Conservation (phyloP, 2,113 vertebrate species). For the Thermophis baileyi region DNA sequence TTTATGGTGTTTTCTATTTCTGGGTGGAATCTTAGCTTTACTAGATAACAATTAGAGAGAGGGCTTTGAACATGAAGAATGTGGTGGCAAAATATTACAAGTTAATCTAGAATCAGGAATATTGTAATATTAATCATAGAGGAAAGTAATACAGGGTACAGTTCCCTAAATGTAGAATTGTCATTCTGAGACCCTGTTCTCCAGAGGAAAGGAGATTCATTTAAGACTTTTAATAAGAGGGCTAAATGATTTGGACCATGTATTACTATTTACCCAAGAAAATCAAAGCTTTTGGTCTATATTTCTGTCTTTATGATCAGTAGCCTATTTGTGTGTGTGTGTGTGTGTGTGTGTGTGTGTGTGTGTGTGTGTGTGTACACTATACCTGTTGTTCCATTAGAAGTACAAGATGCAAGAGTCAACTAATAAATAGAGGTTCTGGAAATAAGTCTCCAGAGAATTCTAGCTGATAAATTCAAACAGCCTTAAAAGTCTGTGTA, state of each 20-base stretch:
- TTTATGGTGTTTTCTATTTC: slow-evolving; percentile 23
- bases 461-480: not conserved
- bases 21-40: slow-evolving; percentile 28
- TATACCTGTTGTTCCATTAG: not conserved
- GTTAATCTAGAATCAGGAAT: slow-evolving; percentile 34
- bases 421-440: not conserved
- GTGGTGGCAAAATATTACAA: slow-evolving; percentile 18
- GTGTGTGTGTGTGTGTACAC: no score
- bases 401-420: not conserved
- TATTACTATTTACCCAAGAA: not conserved
- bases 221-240: not conserved
- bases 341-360: not conserved
- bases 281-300: not conserved
- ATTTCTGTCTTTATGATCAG: not conserved
- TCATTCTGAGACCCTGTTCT: not conserved
- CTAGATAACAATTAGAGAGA: slow-evolving; percentile 31
- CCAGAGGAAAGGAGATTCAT: not conserved
- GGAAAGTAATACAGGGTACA: slow-evolving; percentile 17
- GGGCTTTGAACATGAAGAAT: slow-evolving; percentile 25
- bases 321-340: not conserved
- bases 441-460: not conserved
- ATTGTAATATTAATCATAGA: slow-evolving; percentile 39
- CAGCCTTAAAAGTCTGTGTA: not conserved
- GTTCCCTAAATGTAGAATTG: slow-evolving; percentile 1
- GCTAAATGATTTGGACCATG: not conserved